Evolutionary conservation across 2,797 vertebrate species (phyloP).

Genomic region (Aplochiton taeniatus): DNA sequence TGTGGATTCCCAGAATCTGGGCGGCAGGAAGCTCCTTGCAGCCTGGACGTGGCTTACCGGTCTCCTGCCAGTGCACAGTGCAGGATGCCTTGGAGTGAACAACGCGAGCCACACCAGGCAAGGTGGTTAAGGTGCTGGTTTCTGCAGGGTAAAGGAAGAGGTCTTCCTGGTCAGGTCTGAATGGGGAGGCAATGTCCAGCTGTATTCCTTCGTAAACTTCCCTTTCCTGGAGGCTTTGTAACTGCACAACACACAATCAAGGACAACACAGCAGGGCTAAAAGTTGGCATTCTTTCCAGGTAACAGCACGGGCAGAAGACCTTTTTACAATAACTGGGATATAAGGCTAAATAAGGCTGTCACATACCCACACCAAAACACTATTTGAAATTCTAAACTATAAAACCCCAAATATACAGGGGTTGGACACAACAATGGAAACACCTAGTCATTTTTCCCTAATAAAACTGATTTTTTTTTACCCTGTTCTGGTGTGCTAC

Average conservation of each 20-base stretch:
- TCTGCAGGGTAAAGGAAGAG: slow-evolving; percentile 92
- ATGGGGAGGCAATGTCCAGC: slow-evolving; percentile 56
- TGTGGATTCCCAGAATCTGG: slow-evolving; percentile 91
- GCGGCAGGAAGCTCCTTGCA: slow-evolving; percentile 89
- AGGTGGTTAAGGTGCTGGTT: slow-evolving; percentile 83
- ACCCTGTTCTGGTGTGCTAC: no score
- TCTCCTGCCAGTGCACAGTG: slow-evolving; percentile 97
- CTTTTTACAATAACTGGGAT: no score
- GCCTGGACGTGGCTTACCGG: slow-evolving; percentile 86
- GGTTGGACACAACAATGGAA: no score
- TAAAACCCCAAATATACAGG: no score
- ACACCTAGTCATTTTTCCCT: no score
- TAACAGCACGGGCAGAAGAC: no score
- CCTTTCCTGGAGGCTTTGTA: slow-evolving; percentile 90
- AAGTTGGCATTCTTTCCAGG: no score
- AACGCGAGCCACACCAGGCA: slow-evolving; percentile 94
- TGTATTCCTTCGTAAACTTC: slow-evolving; percentile 78
- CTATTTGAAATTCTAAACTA: no score
- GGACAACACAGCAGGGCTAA: no score
- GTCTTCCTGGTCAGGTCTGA: slow-evolving; percentile 77
- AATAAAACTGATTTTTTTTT: no score
- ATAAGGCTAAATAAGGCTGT: no score
- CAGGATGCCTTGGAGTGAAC: slow-evolving; percentile 98
- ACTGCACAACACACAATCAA: slow-evolving; percentile 74
- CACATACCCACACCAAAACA: no score